A percentile compares a stretch with the other conserved stretches of the same genome.
These are phyloP conservation scores for Philhelius pedissequus DNA, from an alignment of 2,888 invertebrate species.

Conservation along the genomic window DNA sequence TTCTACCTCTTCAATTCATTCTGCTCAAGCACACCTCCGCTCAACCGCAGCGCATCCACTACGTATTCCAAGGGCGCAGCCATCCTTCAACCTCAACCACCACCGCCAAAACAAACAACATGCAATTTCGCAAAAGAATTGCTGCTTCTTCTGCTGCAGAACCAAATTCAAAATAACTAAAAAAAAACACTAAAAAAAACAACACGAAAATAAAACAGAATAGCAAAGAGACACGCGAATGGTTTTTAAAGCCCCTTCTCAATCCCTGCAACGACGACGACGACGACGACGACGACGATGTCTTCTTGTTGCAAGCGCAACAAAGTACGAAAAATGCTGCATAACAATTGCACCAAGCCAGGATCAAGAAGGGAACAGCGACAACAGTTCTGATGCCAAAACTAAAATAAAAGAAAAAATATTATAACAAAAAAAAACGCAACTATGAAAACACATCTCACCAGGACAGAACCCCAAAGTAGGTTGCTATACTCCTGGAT, in stretches of 20 bases:
- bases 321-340: constrained; percentile 55
- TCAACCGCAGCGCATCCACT: constrained; percentile 52
- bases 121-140: constrained; percentile 60
- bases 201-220: constrained; percentile 58
- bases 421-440: background rate
- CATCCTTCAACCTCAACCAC: constrained; percentile 59
- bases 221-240: constrained; percentile 65
- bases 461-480: constrained; percentile 7
- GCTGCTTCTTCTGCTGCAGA: constrained; percentile 14
- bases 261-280: constrained; percentile 17
- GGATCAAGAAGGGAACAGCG: constrained; percentile 59
- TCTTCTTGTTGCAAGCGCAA: constrained; percentile 32
- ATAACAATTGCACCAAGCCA: constrained; percentile 58
- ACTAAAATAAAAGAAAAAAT: background rate
- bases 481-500: background rate
- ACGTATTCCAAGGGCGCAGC: constrained; percentile 55
- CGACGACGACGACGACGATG: constrained; percentile 5
- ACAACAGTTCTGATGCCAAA: constrained; percentile 50
- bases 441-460: constrained; percentile 55
- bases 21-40: constrained; percentile 53
- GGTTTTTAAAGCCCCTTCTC: constrained; percentile 55
- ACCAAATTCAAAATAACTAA: background rate
- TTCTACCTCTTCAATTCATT: constrained; percentile 43
- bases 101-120: constrained; percentile 65
- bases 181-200: constrained; percentile 15